Conservation (phyloP, 2,113 vertebrate genomes). For the Toxostoma redivivum region DNA sequence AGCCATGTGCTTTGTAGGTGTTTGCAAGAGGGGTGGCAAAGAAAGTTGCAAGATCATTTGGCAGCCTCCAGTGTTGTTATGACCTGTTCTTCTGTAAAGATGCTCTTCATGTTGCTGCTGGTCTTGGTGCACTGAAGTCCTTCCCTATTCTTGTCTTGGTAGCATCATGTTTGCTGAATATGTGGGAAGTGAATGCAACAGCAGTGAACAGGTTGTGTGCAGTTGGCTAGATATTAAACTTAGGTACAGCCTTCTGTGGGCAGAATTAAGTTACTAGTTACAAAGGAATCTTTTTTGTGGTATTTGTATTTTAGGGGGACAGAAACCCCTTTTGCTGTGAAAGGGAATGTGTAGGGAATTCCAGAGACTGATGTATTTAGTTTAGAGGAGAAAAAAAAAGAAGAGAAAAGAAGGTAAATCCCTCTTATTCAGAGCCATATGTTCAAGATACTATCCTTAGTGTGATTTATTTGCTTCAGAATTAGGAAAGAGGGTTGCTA, state of each 20-base stretch:
- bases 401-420: not conserved
- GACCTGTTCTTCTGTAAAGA: not conserved
- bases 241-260: not conserved
- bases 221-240: not conserved
- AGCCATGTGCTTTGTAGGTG: not conserved
- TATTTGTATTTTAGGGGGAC: not conserved
- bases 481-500: constrained; percentile 5
- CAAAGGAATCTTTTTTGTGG: not conserved
- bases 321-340: not conserved
- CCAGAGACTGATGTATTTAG: not conserved
- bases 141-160: not conserved
- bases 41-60: not conserved
- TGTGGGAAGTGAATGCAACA: not conserved
- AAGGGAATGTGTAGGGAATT: not conserved
- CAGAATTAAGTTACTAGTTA: not conserved
- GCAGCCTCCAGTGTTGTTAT: not conserved
- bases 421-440: constrained; percentile 18
- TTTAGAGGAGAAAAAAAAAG: not conserved
- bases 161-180: not conserved
- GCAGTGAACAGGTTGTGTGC: not conserved
- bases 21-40: not conserved
- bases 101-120: not conserved
- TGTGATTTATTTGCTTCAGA: constrained; percentile 29
- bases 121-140: not conserved
- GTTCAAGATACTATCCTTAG: constrained; percentile 29